A percentile compares a stretch with the other conserved stretches of the same genome.
These are phyloP conservation scores for Saiga tatarica DNA, from an alignment of 2,113 vertebrate species.

Conservation along the genomic window DNA sequence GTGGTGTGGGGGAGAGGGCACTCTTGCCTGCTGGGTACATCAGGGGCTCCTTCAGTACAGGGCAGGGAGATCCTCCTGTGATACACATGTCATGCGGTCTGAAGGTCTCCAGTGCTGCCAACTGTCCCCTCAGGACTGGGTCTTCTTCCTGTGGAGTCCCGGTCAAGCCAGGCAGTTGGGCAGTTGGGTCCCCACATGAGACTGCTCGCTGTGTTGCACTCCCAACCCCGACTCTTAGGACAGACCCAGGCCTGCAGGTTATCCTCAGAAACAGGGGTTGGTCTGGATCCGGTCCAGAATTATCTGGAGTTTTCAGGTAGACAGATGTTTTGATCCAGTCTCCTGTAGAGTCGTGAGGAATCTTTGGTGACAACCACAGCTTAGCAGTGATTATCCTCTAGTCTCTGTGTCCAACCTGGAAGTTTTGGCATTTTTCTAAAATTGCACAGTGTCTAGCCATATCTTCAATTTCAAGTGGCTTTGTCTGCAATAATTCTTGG, in stretches of 20 bases:
- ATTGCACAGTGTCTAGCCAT: neutral
- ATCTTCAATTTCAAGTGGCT: neutral
- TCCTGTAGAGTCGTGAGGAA: neutral
- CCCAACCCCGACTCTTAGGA: neutral
- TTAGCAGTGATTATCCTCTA: neutral
- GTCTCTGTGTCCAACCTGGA: neutral
- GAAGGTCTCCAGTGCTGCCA: neutral
- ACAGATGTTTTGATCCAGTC: neutral
- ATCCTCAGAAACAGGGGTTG: neutral
- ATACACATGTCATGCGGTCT: neutral
- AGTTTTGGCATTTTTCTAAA: neutral
- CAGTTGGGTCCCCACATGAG: neutral
- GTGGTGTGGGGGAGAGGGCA: fast-evolving
- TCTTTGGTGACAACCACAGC: neutral
- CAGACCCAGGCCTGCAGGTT: neutral
- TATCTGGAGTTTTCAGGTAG: neutral
- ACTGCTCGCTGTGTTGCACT: neutral
- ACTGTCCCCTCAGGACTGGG: neutral
- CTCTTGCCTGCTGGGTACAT: neutral
- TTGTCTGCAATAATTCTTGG: neutral
- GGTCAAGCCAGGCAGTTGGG: neutral
- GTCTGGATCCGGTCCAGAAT: neutral
- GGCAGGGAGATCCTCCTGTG: neutral
- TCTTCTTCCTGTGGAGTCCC: neutral
- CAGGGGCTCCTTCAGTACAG: neutral